phyloP scores from a whole-genome alignment of 2,888 invertebrate genomes.

The Cataglyphis cursor region DNA sequence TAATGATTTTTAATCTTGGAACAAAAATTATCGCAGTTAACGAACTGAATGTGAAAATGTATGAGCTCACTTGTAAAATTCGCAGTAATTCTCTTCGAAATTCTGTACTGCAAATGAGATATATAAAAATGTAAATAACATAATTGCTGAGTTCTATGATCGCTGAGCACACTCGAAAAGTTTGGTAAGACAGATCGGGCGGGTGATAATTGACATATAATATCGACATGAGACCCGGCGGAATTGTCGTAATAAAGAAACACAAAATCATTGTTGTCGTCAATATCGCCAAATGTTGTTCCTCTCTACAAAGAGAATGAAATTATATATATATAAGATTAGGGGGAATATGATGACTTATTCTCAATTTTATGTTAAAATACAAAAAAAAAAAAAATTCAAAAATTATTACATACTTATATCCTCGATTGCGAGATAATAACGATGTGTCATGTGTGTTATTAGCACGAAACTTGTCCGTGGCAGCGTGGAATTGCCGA shows the following conservation, averaged over 20 bases:
- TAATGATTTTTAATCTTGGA: background rate
- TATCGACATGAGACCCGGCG: conserved; percentile 59
- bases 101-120: conserved; percentile 63
- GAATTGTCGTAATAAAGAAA: conserved; percentile 65
- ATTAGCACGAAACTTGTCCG: conserved; percentile 63
- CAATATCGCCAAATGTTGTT: conserved; percentile 67
- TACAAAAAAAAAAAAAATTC: background rate
- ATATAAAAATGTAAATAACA: conserved; percentile 60
- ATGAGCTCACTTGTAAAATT: conserved; percentile 57
- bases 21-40: background rate
- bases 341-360: background rate
- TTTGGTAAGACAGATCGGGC: conserved; percentile 41
- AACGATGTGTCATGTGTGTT: conserved; percentile 59
- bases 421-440: conserved; percentile 67
- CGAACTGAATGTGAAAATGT: background rate
- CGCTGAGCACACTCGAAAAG: conserved; percentile 58
- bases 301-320: conserved; percentile 63
- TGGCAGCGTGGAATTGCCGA: conserved; percentile 64
- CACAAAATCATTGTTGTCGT: conserved; percentile 67
- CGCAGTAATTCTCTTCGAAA: conserved; percentile 65
- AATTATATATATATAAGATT: background rate
- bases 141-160: conserved; percentile 66
- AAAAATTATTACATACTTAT: conserved; percentile 57
- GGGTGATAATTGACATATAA: conserved; percentile 45
- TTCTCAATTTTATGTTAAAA: conserved; percentile 19